These are phyloP conservation scores for Apodemus sylvaticus DNA, from an alignment of 2,113 vertebrate genomes.

Conservation along the genomic window DNA sequence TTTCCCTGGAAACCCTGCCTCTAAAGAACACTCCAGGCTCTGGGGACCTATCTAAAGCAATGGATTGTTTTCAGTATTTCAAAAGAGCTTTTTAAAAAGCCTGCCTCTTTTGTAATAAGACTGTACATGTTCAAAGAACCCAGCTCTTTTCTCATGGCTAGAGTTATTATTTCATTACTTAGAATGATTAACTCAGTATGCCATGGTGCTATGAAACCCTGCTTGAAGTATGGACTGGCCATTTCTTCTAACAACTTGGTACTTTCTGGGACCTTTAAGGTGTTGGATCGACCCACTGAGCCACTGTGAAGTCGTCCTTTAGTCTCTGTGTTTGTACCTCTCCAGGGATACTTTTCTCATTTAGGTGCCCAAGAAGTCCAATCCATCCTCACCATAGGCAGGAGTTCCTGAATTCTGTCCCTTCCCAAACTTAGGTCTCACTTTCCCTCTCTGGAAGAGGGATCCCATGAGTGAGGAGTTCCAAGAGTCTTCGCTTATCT, in stretches of 20 bases:
- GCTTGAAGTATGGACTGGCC: background rate
- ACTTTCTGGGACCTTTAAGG: background rate
- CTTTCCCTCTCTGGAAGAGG: background rate
- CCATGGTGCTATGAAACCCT: background rate
- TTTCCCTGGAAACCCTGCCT: background rate
- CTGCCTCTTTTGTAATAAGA: conserved; percentile 17
- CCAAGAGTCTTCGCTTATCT: background rate
- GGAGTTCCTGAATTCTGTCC: background rate
- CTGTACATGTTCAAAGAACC: background rate
- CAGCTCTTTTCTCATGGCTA: background rate
- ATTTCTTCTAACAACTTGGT: background rate
- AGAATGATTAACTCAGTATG: background rate
- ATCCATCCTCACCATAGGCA: background rate
- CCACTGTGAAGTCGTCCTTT: background rate
- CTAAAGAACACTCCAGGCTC: background rate
- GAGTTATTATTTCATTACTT: background rate
- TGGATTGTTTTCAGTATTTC: conserved; percentile 24
- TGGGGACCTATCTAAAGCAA: background rate
- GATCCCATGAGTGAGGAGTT: background rate
- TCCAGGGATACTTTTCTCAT: background rate
- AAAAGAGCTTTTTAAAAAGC: background rate
- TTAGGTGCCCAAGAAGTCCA: background rate
- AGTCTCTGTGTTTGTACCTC: background rate
- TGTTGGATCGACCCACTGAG: background rate
- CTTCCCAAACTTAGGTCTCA: background rate